Evolutionary conservation across 2,113 vertebrate genomes (phyloP), one percentile per base, ranked within the genome.

Genomic region (Cyanistes caeruleus): DNA sequence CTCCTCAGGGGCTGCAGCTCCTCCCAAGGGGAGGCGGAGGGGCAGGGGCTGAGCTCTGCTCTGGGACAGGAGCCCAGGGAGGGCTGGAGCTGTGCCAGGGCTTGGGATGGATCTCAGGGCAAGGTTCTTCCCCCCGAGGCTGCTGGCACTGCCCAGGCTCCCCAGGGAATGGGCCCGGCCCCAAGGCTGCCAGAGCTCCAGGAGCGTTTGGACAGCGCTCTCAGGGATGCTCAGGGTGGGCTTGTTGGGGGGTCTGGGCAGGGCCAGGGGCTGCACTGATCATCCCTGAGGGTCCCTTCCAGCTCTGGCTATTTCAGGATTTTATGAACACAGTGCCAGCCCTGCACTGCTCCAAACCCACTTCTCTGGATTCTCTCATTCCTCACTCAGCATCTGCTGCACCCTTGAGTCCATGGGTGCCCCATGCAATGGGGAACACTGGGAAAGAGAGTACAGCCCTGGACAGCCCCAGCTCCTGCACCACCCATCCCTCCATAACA

Each of bases 391-490:
- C 22, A 9, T 3, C 14, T 53, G 63, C 41, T n/a, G 58, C 48
- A 28, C 2, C 2, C 75, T 17, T 10, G 39, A 35, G 14, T 27
- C 59, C 41, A 63, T 0, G 0, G 14, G 65, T 4, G 10, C 18
- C n/a, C 30, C 11, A 6, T 2, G 25, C 55, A 46, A 44, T 39
- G 31, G 31, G 62, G 28, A 24, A 33, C 39, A 31, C 0, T 33
- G 28, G 62, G 31, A 53, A 22, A 49, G 31, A 11, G 9, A 70
- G 27, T 5, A 18, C 33, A 82, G 44, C 16, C 25, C 51, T 23
- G 3, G 41, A 18, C 43, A 60, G 37, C 35, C n/a, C 23, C 55
- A 64, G 51, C 37, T 60, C 51, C 51, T 51, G 28, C 3, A 1
- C 28, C 43, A 31, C 65, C 59, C 60, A 2, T 7, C 28, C 43